A percentile compares a stretch with the other conserved stretches of the same genome.
Conservation (phyloP, 2,113 vertebrate species). For the Choloepus hoffmanni region DNA sequence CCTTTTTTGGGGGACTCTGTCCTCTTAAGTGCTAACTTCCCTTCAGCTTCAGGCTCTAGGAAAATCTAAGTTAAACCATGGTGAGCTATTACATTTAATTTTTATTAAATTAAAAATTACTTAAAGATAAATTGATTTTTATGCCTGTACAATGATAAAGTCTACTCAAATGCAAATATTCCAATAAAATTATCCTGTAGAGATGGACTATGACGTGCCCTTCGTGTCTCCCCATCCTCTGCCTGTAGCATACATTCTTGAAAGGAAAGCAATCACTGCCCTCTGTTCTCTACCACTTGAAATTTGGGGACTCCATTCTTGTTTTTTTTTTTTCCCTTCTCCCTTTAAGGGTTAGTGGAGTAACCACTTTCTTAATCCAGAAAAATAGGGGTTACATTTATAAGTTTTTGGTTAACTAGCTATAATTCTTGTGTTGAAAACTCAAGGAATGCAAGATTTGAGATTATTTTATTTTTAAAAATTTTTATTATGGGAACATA, state of each 20-base stretch:
- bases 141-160: neutral
- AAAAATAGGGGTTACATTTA: neutral
- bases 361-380: neutral
- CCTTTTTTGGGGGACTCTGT: neutral
- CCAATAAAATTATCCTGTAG: neutral
- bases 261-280: neutral
- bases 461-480: slow-evolving; percentile 1
- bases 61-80: neutral
- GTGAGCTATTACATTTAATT: neutral
- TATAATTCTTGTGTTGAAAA: neutral
- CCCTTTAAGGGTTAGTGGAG: neutral
- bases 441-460: neutral
- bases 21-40: neutral
- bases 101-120: no score
- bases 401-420: neutral
- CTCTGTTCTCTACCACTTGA: neutral
- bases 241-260: neutral
- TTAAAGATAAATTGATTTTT: neutral
- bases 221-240: neutral
- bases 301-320: neutral
- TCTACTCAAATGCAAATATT: neutral
- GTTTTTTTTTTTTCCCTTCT: neutral
- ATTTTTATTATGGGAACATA: neutral
- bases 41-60: neutral
- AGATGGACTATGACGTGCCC: neutral